Evolutionary conservation across 2,797 vertebrate genomes (phyloP).

Genomic region (Choloepus didactylus): DNA sequence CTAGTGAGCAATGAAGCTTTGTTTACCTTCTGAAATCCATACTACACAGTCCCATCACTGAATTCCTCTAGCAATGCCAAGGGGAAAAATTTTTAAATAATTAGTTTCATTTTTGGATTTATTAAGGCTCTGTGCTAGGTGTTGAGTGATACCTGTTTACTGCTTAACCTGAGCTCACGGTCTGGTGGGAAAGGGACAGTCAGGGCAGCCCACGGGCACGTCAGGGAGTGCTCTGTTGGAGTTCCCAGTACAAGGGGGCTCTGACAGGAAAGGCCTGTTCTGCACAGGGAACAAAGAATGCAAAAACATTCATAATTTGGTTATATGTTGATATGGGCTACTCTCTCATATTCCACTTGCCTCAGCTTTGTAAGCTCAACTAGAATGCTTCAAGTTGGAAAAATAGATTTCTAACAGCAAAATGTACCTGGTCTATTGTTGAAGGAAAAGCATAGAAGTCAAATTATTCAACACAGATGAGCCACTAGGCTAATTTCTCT

Average conservation of each 20-base stretch:
- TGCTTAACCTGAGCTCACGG: background rate
- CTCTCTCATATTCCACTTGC: background rate
- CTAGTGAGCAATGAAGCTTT: background rate
- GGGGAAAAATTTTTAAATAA: background rate
- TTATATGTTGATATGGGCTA: background rate
- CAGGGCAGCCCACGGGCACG: background rate
- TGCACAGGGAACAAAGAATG: background rate
- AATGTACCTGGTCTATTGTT: background rate
- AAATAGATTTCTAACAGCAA: background rate
- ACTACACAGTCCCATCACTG: background rate
- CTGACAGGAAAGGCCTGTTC: background rate
- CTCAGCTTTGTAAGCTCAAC: background rate
- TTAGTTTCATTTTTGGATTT: background rate
- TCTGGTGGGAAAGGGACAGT: background rate
- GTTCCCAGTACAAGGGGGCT: background rate
- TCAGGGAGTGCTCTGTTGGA: background rate
- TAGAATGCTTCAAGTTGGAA: background rate
- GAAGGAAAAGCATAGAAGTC: background rate
- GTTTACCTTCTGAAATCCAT: background rate
- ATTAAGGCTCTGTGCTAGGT: background rate
- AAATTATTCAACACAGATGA: background rate
- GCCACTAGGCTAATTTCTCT: too few species aligned
- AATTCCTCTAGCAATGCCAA: constrained; percentile 12
- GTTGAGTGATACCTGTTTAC: background rate
- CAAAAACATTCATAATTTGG: background rate